Conservation (phyloP, 2,113 vertebrate species). For the Peucedramus taeniatus region DNA sequence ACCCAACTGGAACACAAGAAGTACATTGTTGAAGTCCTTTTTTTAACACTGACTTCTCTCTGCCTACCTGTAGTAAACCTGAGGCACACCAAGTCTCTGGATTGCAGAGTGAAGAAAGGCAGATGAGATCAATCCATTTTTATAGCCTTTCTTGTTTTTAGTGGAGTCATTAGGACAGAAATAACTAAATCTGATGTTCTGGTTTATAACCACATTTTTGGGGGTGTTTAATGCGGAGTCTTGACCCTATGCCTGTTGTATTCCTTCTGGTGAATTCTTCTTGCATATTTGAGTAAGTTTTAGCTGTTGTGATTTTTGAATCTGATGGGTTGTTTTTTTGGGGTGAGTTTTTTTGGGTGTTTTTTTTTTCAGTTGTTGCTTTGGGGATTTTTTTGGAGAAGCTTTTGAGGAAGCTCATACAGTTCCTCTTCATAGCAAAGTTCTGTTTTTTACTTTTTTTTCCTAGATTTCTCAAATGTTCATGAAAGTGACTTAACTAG, state of each 20-base stretch:
- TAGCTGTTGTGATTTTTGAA: neutral
- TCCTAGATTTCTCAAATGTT: neutral
- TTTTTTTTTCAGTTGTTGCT: neutral
- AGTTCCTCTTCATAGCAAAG: neutral
- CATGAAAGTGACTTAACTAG: neutral
- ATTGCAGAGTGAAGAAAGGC: neutral
- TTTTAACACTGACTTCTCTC: neutral
- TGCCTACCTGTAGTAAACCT: neutral
- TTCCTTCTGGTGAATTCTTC: neutral
- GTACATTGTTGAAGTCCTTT: neutral
- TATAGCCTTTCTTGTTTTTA: neutral
- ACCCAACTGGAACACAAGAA: neutral
- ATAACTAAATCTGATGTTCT: neutral
- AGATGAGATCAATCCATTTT: neutral
- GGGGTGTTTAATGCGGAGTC: neutral
- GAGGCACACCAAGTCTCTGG: neutral
- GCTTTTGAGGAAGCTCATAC: neutral
- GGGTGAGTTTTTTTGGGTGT: neutral
- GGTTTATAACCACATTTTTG: neutral
- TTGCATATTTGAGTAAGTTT: neutral
- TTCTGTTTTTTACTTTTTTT: neutral
- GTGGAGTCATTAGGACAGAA: neutral
- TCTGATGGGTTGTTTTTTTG: neutral
- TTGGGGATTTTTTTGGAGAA: neutral
- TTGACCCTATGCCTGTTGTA: neutral